These are phyloP conservation scores for Dryobotodes eremita DNA, from an alignment of 2,888 invertebrate genomes.

Conservation along the genomic window DNA sequence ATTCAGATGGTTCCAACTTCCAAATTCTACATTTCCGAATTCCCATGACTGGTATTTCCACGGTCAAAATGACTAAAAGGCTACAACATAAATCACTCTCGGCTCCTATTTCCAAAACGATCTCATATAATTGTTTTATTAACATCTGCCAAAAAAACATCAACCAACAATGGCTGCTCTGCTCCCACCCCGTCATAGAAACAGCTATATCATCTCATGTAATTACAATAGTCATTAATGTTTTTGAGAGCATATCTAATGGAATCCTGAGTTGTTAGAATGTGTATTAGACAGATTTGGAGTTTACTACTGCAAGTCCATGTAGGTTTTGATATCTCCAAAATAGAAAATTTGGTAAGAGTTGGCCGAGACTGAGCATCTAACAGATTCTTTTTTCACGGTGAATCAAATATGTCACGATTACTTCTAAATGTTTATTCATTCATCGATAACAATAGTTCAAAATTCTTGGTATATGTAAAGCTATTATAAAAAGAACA, in stretches of 20 bases:
- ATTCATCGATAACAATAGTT: conserved; percentile 24
- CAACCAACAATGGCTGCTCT: conserved; percentile 13
- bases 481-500: conserved; percentile 22
- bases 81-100: conserved; percentile 29
- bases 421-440: conserved; percentile 16
- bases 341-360: not conserved
- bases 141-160: conserved; percentile 46
- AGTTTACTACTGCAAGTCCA: not conserved
- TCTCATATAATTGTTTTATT: conserved; percentile 46
- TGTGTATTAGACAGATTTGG: conserved; percentile 1
- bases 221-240: conserved; percentile 66
- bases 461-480: conserved; percentile 16
- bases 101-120: conserved; percentile 27
- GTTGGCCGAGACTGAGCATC: not conserved
- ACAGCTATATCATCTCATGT: conserved; percentile 64
- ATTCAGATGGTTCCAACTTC: conserved; percentile 2
- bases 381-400: conserved; percentile 28
- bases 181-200: conserved; percentile 42
- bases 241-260: conserved; percentile 55
- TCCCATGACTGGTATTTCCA: not conserved
- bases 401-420: conserved; percentile 36
- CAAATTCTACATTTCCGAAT: conserved; percentile 11
- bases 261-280: conserved; percentile 28
- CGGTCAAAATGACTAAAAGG: conserved; percentile 2
- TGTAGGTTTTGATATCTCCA: not conserved